Base-by-base conservation (phyloP, 2,888 invertebrate species). In the Meganola albula region DNA sequence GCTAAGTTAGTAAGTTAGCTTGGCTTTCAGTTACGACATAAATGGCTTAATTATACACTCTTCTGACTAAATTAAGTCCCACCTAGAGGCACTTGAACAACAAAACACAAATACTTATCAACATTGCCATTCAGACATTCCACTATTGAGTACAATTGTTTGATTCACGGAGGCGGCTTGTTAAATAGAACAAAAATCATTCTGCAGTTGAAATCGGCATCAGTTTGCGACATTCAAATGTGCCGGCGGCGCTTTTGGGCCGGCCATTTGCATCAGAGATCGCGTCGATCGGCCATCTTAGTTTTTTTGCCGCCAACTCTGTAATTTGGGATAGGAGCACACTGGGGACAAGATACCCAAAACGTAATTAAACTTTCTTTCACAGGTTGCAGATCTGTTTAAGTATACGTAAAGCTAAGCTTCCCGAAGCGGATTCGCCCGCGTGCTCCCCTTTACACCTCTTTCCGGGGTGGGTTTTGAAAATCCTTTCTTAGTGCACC, bases 211-310 rank as follows among this genome's bases (percentile, higher is more conserved):
- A 42, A 54, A 57, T 64, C 64, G 61, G 58, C 64, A 59, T 70
- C 75, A 68, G 58, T 63, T 63, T 51, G 71, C 68, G 79, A 82
- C 80, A 78, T 79, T 76, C 75, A 77, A 80, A 82, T 79, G 75
- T 66, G 74, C 63, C 56, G 77, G 77, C 80, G 80, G 78, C 66
- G 65, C 79, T 72, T 82, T 83, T 75, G 70, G 64, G 52, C 44
- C 62, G 61, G 66, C 69, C 73, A 82, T 83, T 83, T 82, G 82
- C 83, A 82, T 82, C 66, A 58, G 65, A 70, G 73, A 74, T 76
- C 75, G 77, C 75, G 75, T 70, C 69, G 76, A 73, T 71, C 77
- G 61, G 67, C 69, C 75, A 69, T 75, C 62, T 74, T 78, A 63
- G 22, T 79, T 77, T 66, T 73, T 58, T 64, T 66, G 63, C 63